Evolutionary conservation across 2,797 vertebrate species (phyloP).

Genomic region (Mus spretus): DNA sequence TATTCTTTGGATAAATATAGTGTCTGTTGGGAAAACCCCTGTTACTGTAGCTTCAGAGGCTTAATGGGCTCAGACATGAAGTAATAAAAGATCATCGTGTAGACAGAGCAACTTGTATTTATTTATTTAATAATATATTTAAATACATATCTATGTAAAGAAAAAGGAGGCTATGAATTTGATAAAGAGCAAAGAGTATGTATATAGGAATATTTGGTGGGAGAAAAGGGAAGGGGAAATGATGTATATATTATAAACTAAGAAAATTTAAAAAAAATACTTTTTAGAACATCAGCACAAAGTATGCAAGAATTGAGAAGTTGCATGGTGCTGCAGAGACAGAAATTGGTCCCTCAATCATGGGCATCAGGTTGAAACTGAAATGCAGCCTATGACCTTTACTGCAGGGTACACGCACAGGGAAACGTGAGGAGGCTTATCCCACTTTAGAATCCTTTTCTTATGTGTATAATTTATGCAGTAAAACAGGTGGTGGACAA

Average conservation of each 20-base stretch:
- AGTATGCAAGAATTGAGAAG: not conserved
- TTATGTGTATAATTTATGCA: slow-evolving; percentile 5
- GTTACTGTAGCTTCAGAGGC: not conserved
- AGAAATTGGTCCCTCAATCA: not conserved
- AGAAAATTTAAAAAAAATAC: not conserved
- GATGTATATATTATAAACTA: not conserved
- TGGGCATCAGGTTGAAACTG: not conserved
- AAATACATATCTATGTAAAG: not conserved
- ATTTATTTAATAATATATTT: not conserved
- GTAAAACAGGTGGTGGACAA: not conserved
- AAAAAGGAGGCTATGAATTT: not conserved
- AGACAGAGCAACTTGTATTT: not conserved
- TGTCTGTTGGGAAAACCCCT: not conserved
- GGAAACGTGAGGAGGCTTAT: not conserved
- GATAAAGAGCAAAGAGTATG: not conserved
- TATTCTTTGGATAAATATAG: slow-evolving; percentile 17
- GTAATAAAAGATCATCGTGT: not conserved
- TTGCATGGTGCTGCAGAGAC: not conserved
- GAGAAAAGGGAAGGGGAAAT: not conserved
- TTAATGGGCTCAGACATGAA: not conserved
- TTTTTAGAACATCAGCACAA: not conserved
- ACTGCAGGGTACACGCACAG: not conserved
- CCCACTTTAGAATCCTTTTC: not conserved
- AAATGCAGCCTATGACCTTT: not conserved
- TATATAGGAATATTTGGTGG: not conserved